Conservation (phyloP, 2,797 vertebrate genomes). For the Pseudopleuronectes americanus region DNA sequence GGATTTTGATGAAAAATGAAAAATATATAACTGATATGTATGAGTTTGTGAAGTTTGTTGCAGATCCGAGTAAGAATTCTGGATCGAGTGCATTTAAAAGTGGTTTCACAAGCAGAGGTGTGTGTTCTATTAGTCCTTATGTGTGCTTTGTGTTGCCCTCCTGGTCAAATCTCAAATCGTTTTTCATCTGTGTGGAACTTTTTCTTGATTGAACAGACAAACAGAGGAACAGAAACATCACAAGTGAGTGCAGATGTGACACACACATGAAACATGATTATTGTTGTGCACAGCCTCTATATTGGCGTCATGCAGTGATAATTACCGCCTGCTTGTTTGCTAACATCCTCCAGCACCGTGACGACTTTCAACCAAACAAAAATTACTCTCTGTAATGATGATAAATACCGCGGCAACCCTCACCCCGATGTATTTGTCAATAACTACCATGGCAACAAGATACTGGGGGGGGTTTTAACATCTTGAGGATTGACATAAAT, state of each 20-base stretch:
- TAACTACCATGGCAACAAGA: slow-evolving; percentile 39
- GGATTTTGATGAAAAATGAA: too few species aligned
- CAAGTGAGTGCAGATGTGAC: not conserved
- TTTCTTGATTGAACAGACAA: not conserved
- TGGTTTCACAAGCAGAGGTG: too few species aligned
- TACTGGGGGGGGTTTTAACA: slow-evolving; percentile 24
- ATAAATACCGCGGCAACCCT: slow-evolving; percentile 46
- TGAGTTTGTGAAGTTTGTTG: too few species aligned
- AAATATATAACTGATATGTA: too few species aligned
- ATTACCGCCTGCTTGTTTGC: slow-evolving; percentile 10
- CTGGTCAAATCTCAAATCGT: too few species aligned
- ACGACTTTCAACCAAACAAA: slow-evolving; percentile 6
- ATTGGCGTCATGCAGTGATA: not conserved
- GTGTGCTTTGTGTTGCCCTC: too few species aligned
- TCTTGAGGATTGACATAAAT: slow-evolving; percentile 35
- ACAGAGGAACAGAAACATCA: not conserved
- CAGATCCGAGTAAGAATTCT: too few species aligned
- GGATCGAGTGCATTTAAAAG: too few species aligned
- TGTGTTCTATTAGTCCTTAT: too few species aligned
- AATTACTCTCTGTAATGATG: slow-evolving; percentile 28
- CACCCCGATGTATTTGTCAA: slow-evolving; percentile 32
- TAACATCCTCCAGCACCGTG: slow-evolving; percentile 1
- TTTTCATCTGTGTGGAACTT: not conserved
- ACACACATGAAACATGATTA: not conserved
- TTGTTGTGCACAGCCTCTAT: not conserved